Evolutionary conservation across 2,113 vertebrate genomes (phyloP), one percentile per base, ranked within the genome.

Genomic region (Xyliphius kryptos): DNA sequence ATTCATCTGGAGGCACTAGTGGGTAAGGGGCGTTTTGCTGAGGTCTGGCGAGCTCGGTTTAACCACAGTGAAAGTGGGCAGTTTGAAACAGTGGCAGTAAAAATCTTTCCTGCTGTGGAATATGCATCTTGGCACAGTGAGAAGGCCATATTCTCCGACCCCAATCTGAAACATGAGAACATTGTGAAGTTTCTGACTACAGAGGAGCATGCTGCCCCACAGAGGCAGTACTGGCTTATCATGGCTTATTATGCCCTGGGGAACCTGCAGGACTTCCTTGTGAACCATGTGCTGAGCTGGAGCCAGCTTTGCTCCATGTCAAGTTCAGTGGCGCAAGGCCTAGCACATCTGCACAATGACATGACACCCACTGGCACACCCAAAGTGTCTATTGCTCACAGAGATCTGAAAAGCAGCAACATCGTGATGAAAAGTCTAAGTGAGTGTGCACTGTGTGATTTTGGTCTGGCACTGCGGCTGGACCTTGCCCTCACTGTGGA

Each of bases 331-430:
- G 91, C 88, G 7, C 84, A 75, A 0, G 92, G 92, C 0, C 75
- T 94, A 44, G 91, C 91, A 10, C 89, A 94, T 69, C 86, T 95
- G 1, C 92, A 95, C 61, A 92, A 90, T 0, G 92, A 94, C 80
- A 87, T 83, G n/a, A 88, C 88, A 0, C 36, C 80, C 20, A 82
- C 79, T 0, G 90, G 92, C 15, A 64, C 71, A 2, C 79, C 86
- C 0, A 95, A 95, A 68, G 88, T 93, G 47, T 88, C 92, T 8
- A 87, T 93, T 0, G 89, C 92, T 7, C 92, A 95, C 63, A 82
- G 92, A 0, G 92, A 95, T 75, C 85, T 95, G 67, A 95, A 95
- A 76, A 91, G 91, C 80, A 91, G 90, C 4, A 95, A 95, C 15
- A 85, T 94, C 0, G 80, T 95, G 67, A 83, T 95, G 41, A 92